These are phyloP conservation scores for Oostethus manadensis DNA, from an alignment of 2,113 vertebrate species.

Conservation along the genomic window DNA sequence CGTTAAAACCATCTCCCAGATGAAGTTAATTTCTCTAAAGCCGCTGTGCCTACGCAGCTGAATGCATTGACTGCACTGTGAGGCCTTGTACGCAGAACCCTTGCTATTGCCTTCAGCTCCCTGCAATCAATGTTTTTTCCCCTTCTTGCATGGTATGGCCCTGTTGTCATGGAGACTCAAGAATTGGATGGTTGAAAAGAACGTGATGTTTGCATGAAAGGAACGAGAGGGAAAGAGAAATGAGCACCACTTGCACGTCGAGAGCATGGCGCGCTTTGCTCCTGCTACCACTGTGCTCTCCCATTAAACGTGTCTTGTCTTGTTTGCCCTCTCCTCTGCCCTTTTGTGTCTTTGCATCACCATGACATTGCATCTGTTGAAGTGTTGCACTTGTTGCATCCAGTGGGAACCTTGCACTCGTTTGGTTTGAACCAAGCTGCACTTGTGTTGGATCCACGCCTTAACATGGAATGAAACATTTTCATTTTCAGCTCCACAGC, in stretches of 20 bases:
- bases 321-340: not conserved
- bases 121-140: slow-evolving; percentile 56
- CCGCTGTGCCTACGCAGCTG: slow-evolving; percentile 62
- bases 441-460: not conserved
- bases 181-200: slow-evolving; percentile 68
- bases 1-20: slow-evolving; percentile 32
- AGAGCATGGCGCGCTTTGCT: slow-evolving; percentile 56
- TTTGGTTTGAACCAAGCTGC: not conserved
- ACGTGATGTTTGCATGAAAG: slow-evolving; percentile 65
- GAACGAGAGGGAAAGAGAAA: slow-evolving; percentile 66
- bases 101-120: slow-evolving; percentile 86
- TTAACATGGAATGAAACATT: not conserved
- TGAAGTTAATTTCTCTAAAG: slow-evolving; percentile 46
- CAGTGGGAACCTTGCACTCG: slow-evolving; percentile 27
- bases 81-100: slow-evolving; percentile 87
- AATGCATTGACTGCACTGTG: slow-evolving; percentile 85
- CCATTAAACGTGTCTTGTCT: slow-evolving; percentile 38
- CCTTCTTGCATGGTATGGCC: slow-evolving; percentile 66
- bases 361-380: slow-evolving; percentile 40
- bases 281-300: slow-evolving; percentile 35
- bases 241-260: slow-evolving; percentile 61
- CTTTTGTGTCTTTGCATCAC: slow-evolving; percentile 19
- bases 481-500: not conserved
- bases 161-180: slow-evolving; percentile 73
- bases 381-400: slow-evolving; percentile 42